phyloP scores from a whole-genome alignment of 1,140 invertebrate genomes.

The Alviniconcha marisindica region DNA sequence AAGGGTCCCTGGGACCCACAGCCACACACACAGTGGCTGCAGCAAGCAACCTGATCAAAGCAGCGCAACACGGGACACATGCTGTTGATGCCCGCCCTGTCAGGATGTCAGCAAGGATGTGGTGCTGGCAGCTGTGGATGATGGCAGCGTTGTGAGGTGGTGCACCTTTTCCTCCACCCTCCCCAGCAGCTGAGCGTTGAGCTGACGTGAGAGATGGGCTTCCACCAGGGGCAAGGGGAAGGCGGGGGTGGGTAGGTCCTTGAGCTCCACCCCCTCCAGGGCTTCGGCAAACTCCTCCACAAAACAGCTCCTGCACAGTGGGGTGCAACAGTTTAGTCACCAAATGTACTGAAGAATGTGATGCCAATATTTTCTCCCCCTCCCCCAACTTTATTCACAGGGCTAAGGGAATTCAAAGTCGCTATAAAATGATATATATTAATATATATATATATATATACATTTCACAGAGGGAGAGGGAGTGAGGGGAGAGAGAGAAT shows the following conservation, averaged over 20 bases:
- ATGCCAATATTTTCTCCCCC: too few relatives aligned
- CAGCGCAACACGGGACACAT: background rate
- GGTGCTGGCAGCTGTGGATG: background rate
- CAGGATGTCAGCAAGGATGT: background rate
- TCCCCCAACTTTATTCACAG: too few relatives aligned
- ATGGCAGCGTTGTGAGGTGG: slow-evolving; percentile 48
- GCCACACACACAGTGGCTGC: too few relatives aligned
- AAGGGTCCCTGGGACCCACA: too few relatives aligned
- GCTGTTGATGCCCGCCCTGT: background rate
- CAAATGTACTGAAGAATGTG: too few relatives aligned
- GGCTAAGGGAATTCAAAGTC: too few relatives aligned
- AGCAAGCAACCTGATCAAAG: too few relatives aligned
- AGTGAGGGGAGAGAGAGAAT: too few relatives aligned
- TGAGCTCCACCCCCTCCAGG: slow-evolving; percentile 55
- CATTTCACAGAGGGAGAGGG: too few relatives aligned
- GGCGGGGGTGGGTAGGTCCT: slow-evolving; percentile 58
- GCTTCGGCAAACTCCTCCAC: slow-evolving; percentile 68
- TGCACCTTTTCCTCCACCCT: slow-evolving; percentile 66
- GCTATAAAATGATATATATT: too few relatives aligned
- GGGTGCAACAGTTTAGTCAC: too few relatives aligned
- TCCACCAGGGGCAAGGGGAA: slow-evolving; percentile 53
- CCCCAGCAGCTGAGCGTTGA: slow-evolving; percentile 69
- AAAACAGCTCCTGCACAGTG: slow-evolving; percentile 68
- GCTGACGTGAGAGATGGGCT: slow-evolving; percentile 64
- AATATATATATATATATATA: too few relatives aligned